A percentile compares a stretch with the other conserved stretches of the same genome.
Evolutionary conservation across 1,140 invertebrate species (phyloP).

Genomic region (Myzus persicae): DNA sequence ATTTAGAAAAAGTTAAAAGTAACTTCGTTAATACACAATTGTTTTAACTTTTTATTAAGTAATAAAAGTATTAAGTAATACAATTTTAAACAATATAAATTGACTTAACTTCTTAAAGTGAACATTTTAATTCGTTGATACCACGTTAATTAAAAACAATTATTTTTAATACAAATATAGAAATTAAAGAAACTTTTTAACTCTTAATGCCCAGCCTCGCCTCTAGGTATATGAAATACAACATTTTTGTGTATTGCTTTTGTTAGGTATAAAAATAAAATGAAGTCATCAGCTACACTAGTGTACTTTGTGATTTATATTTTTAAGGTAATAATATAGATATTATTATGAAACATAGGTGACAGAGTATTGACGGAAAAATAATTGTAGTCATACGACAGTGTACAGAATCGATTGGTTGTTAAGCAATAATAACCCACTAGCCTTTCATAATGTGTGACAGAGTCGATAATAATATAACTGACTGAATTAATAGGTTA

Average conservation of each 20-base stretch:
- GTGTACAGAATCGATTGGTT: neutral
- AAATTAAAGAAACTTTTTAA: too few relatives aligned
- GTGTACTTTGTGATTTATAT: neutral
- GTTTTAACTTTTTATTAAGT: too few relatives aligned
- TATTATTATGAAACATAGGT: neutral
- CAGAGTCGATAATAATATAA: neutral
- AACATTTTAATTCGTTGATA: too few relatives aligned
- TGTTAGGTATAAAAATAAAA: neutral
- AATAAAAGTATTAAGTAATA: too few relatives aligned
- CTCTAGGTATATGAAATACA: neutral
- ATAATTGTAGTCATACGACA: neutral
- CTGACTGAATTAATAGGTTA: neutral
- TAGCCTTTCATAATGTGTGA: neutral
- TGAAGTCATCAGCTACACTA: neutral
- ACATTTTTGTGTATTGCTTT: neutral
- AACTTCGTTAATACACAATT: too few relatives aligned
- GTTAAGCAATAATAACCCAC: neutral
- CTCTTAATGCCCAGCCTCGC: too few relatives aligned
- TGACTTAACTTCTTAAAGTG: too few relatives aligned
- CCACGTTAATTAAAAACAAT: too few relatives aligned
- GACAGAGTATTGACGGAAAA: neutral
- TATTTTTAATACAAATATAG: too few relatives aligned
- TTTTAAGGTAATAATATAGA: neutral
- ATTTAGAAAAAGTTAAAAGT: too few relatives aligned
- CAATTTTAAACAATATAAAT: too few relatives aligned